These are phyloP conservation scores for Sebastes elongatus DNA, from an alignment of 2,797 vertebrate species.

Conservation along the genomic window DNA sequence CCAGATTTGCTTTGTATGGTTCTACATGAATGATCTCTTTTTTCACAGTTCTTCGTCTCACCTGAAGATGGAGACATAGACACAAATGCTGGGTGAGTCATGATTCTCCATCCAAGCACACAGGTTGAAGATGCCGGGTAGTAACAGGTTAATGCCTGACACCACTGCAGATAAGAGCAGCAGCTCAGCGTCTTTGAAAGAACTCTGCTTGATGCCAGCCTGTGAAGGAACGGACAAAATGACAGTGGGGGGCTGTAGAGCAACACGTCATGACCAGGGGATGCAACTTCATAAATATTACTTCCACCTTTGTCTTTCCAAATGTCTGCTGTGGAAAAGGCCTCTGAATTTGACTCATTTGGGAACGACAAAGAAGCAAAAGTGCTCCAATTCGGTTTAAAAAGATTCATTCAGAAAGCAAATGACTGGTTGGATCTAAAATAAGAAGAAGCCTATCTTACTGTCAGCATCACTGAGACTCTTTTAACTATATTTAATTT, in stretches of 20 bases:
- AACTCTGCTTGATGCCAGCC: accelerated
- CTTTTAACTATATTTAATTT: neutral
- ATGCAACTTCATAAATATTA: neutral
- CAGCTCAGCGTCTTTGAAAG: conserved; percentile 50
- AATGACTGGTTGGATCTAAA: neutral
- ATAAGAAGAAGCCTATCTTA: neutral
- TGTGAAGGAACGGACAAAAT: conserved; percentile 2
- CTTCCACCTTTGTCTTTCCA: neutral
- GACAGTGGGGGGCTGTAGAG: neutral
- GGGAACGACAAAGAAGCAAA: neutral
- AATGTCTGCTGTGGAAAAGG: neutral
- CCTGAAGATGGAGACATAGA: conserved; percentile 88
- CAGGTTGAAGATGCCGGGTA: conserved; percentile 84
- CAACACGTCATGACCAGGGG: neutral
- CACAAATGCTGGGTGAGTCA: conserved; percentile 74
- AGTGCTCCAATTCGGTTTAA: neutral
- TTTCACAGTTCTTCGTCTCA: conserved; percentile 44
- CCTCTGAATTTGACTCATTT: neutral
- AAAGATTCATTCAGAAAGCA: neutral
- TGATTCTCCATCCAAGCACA: conserved; percentile 81
- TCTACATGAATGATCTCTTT: neutral
- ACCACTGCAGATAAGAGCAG: conserved; percentile 83
- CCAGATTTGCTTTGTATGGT: neutral
- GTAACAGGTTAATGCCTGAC: conserved; percentile 81
- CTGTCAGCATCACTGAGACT: neutral